Evolutionary conservation across 2,797 vertebrate species (phyloP), one percentile per base, ranked within the genome.

Genomic region (Falco biarmicus): DNA sequence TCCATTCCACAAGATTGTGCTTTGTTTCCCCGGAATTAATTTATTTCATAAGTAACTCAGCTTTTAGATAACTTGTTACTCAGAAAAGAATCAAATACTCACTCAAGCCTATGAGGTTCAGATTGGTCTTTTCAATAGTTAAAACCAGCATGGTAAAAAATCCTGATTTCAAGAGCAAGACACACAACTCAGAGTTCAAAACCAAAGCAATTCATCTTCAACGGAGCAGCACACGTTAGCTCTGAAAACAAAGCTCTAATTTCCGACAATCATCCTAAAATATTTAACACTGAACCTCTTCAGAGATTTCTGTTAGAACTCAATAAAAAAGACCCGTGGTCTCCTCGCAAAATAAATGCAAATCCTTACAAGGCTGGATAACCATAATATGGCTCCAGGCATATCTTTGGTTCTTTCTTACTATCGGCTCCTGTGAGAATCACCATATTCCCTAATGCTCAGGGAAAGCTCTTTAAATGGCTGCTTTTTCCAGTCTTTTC

Each of bases 341-440:
- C 90, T 92, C 68, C 80, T 94, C n/a, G 20, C 45, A 95, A 93
- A 92, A 94, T 76, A 97, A 92, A 96, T 95, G 90, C 87, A 95
- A 95, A 97, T 96, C 93, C 90, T 92, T 93, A 81, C 69, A 94
- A 93, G 94, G 57, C 60, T 93, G 89, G 56, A 85, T 92, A 95
- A 91, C 92, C 19, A 5, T 87, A 92, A 84, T 78, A 95, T 87
- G 87, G 94, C 94, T 96, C 61, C 87, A 95, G 94, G 91, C 89
- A 66, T 81, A 77, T 95, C 83, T 96, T 92, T 82, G 74, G 79
- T 65, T 93, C 87, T 94, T 90, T 89, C 79, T 81, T 64, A 65
- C 88, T 89, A 19, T 68, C 15, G 6, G 29, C 60, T 92, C 94
- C 89, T 89, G 0, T 53, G 90, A 97, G 96, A 84, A 91, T 94